Conservation (phyloP, 2,888 invertebrate species). For the Matsumyia berberina region DNA sequence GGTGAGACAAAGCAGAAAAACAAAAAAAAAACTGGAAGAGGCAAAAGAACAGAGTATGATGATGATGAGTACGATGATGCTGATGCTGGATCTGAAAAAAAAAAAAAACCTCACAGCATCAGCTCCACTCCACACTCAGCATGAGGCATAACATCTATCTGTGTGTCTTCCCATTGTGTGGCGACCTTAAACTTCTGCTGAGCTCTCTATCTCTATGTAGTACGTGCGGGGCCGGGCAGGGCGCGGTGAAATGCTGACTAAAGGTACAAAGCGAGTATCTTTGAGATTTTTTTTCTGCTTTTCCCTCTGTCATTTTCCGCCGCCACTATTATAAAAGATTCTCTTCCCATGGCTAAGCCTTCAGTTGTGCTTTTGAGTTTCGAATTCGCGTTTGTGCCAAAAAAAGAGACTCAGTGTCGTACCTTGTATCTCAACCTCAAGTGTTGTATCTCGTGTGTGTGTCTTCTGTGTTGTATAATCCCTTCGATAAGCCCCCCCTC, state of each 20-base stretch:
- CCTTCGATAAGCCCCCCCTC: constrained; percentile 17
- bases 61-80: constrained; percentile 25
- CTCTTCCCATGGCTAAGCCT: constrained; percentile 62
- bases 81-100: constrained; percentile 23
- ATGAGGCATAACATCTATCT: constrained; percentile 34
- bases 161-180: constrained; percentile 41
- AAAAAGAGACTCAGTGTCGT: constrained; percentile 21
- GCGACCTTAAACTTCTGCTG: constrained; percentile 71
- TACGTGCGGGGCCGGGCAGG: constrained; percentile 21
- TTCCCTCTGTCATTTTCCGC: constrained; percentile 47
- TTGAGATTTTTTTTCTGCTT: constrained; percentile 19
- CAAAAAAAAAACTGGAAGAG: constrained; percentile 19
- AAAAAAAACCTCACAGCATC: constrained; percentile 25
- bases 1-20: constrained; percentile 11
- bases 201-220: constrained; percentile 13
- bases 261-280: constrained; percentile 65
- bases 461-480: constrained; percentile 34
- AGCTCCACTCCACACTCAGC: constrained; percentile 21
- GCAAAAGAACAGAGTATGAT: constrained; percentile 28
- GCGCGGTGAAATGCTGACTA: constrained; percentile 43
- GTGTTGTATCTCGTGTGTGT: constrained; percentile 19
- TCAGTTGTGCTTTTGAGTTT: constrained; percentile 80
- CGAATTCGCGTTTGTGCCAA: constrained; percentile 72
- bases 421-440: constrained; percentile 7
- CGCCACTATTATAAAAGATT: constrained; percentile 76